Evolutionary conservation across 2,113 vertebrate genomes (phyloP), one percentile per base, ranked within the genome.

Genomic region (Scytalopus superciliaris): DNA sequence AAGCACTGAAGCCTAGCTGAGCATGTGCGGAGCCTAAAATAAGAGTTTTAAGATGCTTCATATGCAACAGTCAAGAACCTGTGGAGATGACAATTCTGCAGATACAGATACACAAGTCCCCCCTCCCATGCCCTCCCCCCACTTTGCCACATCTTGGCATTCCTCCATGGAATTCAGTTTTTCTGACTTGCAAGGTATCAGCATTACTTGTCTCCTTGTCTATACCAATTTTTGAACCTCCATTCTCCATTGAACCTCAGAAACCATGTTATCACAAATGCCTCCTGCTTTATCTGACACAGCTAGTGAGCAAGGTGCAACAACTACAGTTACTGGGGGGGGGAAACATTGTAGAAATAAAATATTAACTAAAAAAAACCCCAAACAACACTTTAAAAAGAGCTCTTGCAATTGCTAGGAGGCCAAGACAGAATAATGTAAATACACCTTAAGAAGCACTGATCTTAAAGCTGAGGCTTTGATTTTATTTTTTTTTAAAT

Each of bases 231-330:
- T 84, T 27, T 50, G 8, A 23, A n/a, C 11, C 25, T 19, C 15
- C 3, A 30, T 14, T 75, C 64, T 19, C n/a, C n/a, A n/a, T n/a
- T n/a, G n/a, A n/a, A 27, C 6, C 42, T 23, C 19, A 39, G 17
- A 70, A 70, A 53, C 3, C 12, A 49, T 59, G 31, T 45, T 33
- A 37, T 2, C 4, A 1, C 7, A 8, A 5, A 1, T 2, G 3
- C 10, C 40, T 75, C 39, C 53, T 50, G n/a, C 47, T 39, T 25
- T 31, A 35, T 30, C 42, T 23, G 33, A 37, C 23, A 27, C 5
- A 13, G 27, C 15, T 47, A 31, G 22, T 9, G 8, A 66, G 69
- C 30, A 59, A 72, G 35, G 35, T 10, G 13, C n/a, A n/a, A n/a
- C n/a, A n/a, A n/a, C 27, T 31, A 30, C 0, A 22, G 25, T 19